Percentiles rank a stretch among this genome's conserved stretches.
These are phyloP conservation scores for Limosa lapponica DNA, from an alignment of 2,797 vertebrate genomes.

Conservation along the genomic window DNA sequence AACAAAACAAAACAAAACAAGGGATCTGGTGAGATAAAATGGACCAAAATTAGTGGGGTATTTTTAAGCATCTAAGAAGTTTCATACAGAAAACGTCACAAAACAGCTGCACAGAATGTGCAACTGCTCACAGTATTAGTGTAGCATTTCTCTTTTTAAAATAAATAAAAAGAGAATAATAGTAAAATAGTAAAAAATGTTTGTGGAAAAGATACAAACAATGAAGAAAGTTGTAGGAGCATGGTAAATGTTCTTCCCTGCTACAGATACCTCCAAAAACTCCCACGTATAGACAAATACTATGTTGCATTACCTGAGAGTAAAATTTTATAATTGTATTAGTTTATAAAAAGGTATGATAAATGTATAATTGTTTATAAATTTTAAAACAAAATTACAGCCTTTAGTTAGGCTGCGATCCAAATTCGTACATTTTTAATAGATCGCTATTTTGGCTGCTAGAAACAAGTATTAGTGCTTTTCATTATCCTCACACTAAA, in stretches of 20 bases:
- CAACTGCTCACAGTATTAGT: neutral
- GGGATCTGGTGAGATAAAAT: neutral
- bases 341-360: neutral
- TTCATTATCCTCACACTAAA: neutral
- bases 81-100: neutral
- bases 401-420: neutral
- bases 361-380: neutral
- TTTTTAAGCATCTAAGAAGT: neutral
- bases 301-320: neutral
- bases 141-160: neutral
- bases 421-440: neutral
- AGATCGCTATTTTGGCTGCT: neutral
- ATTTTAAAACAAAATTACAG: neutral
- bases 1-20: conserved; percentile 3
- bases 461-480: neutral
- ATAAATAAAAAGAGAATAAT: neutral
- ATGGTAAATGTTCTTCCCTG: neutral
- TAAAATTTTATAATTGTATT: neutral
- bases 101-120: neutral
- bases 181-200: neutral
- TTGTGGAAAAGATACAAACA: neutral
- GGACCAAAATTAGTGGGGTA: neutral
- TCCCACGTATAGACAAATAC: neutral
- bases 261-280: neutral
- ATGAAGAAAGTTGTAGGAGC: neutral